Percentiles rank a stretch among this genome's conserved stretches.
These are phyloP conservation scores for Bedellia somnulentella DNA, from an alignment of 2,888 invertebrate genomes.

Conservation along the genomic window DNA sequence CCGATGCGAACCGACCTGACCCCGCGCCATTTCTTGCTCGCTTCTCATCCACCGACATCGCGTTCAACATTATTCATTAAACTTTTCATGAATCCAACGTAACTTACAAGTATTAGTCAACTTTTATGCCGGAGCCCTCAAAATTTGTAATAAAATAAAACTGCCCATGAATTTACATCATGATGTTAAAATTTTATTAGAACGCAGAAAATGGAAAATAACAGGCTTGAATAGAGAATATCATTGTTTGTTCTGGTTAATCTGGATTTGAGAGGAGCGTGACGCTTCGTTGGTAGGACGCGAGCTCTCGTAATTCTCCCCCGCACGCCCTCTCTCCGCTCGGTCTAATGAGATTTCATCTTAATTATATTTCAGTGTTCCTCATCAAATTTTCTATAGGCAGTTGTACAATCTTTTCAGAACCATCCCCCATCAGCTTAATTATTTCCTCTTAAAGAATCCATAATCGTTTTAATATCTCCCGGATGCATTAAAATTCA, in stretches of 20 bases:
- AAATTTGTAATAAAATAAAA: too few relatives aligned
- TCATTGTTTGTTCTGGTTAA: conserved; percentile 3
- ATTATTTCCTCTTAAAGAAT: conserved; percentile 40
- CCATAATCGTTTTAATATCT: conserved; percentile 47
- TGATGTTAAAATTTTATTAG: conserved; percentile 1
- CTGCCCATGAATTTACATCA: not conserved
- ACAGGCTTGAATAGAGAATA: not conserved
- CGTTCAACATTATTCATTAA: too few relatives aligned
- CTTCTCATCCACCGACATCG: too few relatives aligned
- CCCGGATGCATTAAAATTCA: conserved; percentile 48
- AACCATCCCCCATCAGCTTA: conserved; percentile 37
- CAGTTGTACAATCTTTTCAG: conserved; percentile 31
- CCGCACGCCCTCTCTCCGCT: too few relatives aligned
- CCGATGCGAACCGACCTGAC: too few relatives aligned
- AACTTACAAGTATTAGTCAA: not conserved
- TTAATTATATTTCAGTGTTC: conserved; percentile 40
- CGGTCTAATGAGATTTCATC: conserved; percentile 37
- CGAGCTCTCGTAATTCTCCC: too few relatives aligned
- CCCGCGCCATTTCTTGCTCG: too few relatives aligned
- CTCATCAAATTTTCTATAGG: conserved; percentile 28
- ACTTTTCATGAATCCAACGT: too few relatives aligned
- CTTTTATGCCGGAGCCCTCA: not conserved
- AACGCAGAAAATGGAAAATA: conserved; percentile 1
- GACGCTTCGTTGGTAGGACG: not conserved
- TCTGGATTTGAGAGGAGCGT: conserved; percentile 5